Base-by-base conservation (phyloP, 2,888 invertebrate species). In the Corythucha ciliata region DNA sequence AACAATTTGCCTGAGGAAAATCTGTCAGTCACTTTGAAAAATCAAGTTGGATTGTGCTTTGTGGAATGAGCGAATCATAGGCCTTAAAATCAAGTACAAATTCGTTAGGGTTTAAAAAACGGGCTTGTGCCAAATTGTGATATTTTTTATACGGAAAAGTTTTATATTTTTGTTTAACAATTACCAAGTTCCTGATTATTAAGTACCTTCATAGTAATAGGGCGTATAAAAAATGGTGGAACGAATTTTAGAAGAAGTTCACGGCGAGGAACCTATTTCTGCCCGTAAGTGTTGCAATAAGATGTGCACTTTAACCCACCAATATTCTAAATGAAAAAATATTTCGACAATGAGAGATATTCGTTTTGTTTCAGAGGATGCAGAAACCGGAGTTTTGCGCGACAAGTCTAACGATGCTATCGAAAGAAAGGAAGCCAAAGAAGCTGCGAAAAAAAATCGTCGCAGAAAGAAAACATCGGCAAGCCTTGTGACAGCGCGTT, bases 391-490 rank as follows among this genome's bases (percentile, higher is more conserved):
- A n/a, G 68, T 55, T 62, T 66, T 52, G 65, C 66, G 57, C 60
- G 63, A 63, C 51, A 60, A 62, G 57, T 61, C 61, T 32, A 62
- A 60, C 47, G 60, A 61, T 41, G 59, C 59, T 53, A 67, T 67
- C 46, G 68, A 70, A 54, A 69, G 70, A 57, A 51, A 51, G 29
- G 68, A 71, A 52, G 70, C 70, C 57, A 87, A 89, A 72, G 89
- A 89, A 66, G 88, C 88, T 72, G 88, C 88, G 67, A 81, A 87
- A 66, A 81, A 82, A 71, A 84, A 84, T 69, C 78, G 88, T 63
- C 81, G 87, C 67, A 87, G 84, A 76, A 88, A 88, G 81, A 89
- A 88, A 75, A 86, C 88, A 60, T 86, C 86, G 67, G 84, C 84
- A 67, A 87, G 87, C 58, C 75, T 90, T 63, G 86, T 87, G 66